A percentile compares a stretch with the other conserved stretches of the same genome.
Conservation (phyloP, 2,113 vertebrate species). For the Anser brachyrhynchus region DNA sequence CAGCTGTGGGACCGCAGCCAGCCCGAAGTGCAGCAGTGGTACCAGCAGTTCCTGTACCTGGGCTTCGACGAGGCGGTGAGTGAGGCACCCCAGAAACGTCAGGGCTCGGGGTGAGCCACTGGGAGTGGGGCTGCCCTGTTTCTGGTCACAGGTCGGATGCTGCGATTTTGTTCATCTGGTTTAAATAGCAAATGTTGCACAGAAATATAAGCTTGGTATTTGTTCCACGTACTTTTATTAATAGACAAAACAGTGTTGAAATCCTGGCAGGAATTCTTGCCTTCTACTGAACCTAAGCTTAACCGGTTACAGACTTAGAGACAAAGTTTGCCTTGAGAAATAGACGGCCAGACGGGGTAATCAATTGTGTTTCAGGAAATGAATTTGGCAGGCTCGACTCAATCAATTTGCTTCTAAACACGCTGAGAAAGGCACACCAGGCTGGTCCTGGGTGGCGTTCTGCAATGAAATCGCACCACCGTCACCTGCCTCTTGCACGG, state of each 20-base stretch:
- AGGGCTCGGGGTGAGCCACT: accelerated
- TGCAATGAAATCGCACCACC: neutral
- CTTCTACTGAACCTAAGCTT: neutral
- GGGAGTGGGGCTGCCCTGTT: neutral
- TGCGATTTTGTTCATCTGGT: neutral
- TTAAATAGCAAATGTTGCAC: neutral
- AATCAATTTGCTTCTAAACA: neutral
- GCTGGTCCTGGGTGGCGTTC: neutral
- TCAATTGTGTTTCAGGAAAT: neutral
- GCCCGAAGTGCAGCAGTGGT: slow-evolving; percentile 94
- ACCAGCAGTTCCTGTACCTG: slow-evolving; percentile 92
- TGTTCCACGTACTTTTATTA: neutral
- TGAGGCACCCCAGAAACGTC: neutral
- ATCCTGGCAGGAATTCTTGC: neutral
- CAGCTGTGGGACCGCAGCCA: slow-evolving; percentile 91
- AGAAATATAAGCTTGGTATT: neutral
- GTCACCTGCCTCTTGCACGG: accelerated
- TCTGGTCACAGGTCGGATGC: neutral
- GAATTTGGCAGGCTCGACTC: neutral
- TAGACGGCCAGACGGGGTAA: neutral
- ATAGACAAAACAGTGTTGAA: neutral
- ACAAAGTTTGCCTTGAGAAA: neutral
- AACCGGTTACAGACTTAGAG: neutral
- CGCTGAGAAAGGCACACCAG: neutral
- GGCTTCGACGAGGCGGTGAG: slow-evolving; percentile 92